Conservation (phyloP, 2,888 invertebrate species). For the Oegoconia quadripuncta region DNA sequence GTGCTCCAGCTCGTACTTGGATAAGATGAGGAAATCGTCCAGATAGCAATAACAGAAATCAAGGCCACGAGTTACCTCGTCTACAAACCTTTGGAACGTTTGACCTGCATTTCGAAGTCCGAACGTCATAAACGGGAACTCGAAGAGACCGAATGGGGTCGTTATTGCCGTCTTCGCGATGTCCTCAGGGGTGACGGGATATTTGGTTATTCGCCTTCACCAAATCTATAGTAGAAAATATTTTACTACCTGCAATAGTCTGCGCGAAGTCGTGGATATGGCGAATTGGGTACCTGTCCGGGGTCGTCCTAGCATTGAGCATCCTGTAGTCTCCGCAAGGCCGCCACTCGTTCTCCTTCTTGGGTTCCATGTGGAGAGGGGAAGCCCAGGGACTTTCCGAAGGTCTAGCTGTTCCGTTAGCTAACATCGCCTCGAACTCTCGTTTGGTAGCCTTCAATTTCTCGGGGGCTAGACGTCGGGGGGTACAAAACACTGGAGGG, state of each 20-base stretch:
- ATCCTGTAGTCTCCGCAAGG: slow-evolving; percentile 20
- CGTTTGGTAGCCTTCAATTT: slow-evolving; percentile 10
- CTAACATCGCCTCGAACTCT: slow-evolving; percentile 15
- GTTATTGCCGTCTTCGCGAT: slow-evolving; percentile 29
- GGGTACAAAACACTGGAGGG: slow-evolving; percentile 11
- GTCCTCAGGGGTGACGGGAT: slow-evolving; percentile 15
- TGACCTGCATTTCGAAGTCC: slow-evolving; percentile 49
- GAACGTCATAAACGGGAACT: slow-evolving; percentile 37
- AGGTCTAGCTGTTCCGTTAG: slow-evolving; percentile 10
- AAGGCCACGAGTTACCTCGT: slow-evolving; percentile 25
- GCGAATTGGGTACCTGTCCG: slow-evolving; percentile 19
- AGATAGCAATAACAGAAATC: slow-evolving; percentile 31
- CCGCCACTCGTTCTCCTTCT: slow-evolving; percentile 15
- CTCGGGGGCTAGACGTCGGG: slow-evolving; percentile 15
- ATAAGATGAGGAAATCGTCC: slow-evolving; percentile 37
- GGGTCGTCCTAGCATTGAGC: slow-evolving; percentile 20
- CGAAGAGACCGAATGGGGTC: slow-evolving; percentile 35
- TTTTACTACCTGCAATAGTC: neutral
- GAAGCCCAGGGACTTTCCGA: slow-evolving; percentile 19
- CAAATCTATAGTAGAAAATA: slow-evolving; percentile 1
- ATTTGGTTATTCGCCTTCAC: slow-evolving; percentile 10
- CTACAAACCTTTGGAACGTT: slow-evolving; percentile 47
- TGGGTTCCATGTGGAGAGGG: slow-evolving; percentile 14
- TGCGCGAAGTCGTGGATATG: slow-evolving; percentile 18
- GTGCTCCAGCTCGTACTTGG: slow-evolving; percentile 18